These are phyloP conservation scores for Lucifuga dentata DNA, from an alignment of 2,113 vertebrate genomes.

Conservation along the genomic window DNA sequence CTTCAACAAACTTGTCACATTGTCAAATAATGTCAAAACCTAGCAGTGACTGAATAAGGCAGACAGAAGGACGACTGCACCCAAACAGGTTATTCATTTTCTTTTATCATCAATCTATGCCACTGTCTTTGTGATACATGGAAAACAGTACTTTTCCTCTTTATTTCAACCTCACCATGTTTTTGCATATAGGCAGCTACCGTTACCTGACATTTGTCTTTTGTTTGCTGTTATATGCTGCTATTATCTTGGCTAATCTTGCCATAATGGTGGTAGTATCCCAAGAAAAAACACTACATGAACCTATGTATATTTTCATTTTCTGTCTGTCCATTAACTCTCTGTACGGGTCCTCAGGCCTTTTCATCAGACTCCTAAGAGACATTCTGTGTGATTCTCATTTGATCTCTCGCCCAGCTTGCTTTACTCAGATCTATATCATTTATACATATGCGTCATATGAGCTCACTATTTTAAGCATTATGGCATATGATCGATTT, in stretches of 20 bases:
- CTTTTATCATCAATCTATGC: background rate
- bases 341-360: conserved; percentile 78
- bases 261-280: conserved; percentile 50
- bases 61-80: no score
- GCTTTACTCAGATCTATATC: conserved; percentile 75
- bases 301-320: conserved; percentile 82
- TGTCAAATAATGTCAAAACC: no score
- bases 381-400: conserved; percentile 69
- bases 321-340: conserved; percentile 77
- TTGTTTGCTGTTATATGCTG: conserved; percentile 33
- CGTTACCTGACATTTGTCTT: conserved; percentile 48
- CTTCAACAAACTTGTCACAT: no score
- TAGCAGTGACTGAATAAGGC: no score
- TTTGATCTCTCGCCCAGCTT: conserved; percentile 69
- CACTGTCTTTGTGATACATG: conserved; percentile 37
- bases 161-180: conserved; percentile 65
- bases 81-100: no score
- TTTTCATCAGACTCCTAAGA: conserved; percentile 78
- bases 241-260: conserved; percentile 59
- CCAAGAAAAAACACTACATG: conserved; percentile 57
- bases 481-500: conserved; percentile 83
- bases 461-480: conserved; percentile 77
- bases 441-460: conserved; percentile 79
- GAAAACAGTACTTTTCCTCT: conserved; percentile 42
- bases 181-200: conserved; percentile 51